phyloP scores from a whole-genome alignment of 2,797 vertebrate genomes.

The Anguilla marmorata region DNA sequence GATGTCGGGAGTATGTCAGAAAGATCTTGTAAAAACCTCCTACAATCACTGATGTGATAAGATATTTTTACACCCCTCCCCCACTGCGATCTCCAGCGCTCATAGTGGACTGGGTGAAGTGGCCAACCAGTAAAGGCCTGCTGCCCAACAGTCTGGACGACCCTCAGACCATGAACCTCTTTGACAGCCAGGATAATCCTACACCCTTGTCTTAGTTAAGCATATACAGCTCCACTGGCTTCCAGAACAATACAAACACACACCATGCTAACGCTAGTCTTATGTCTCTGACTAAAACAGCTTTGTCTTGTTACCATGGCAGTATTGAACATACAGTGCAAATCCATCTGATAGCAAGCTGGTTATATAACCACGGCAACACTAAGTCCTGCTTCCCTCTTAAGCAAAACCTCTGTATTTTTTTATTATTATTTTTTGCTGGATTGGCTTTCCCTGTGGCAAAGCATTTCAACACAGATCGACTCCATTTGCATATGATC shows the following conservation, averaged over 20 bases:
- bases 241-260: neutral
- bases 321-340: constrained; percentile 70
- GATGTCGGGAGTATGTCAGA: neutral
- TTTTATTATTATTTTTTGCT: neutral
- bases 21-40: neutral
- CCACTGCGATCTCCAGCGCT: neutral
- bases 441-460: constrained; percentile 49
- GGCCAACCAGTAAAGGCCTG: neutral
- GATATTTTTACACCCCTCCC: neutral
- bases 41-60: neutral
- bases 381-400: constrained; percentile 63
- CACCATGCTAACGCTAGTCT: neutral
- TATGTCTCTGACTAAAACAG: constrained; percentile 38
- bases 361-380: constrained; percentile 74
- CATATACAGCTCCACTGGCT: neutral
- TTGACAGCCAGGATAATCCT: neutral
- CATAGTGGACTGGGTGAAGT: neutral
- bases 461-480: constrained; percentile 47
- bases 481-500: constrained; percentile 32
- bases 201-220: neutral
- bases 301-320: constrained; percentile 69
- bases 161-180: neutral
- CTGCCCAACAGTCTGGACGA: neutral
- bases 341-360: constrained; percentile 74
- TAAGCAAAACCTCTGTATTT: constrained; percentile 58